Conservation (phyloP, 2,113 vertebrate genomes). For the Serinus canaria region DNA sequence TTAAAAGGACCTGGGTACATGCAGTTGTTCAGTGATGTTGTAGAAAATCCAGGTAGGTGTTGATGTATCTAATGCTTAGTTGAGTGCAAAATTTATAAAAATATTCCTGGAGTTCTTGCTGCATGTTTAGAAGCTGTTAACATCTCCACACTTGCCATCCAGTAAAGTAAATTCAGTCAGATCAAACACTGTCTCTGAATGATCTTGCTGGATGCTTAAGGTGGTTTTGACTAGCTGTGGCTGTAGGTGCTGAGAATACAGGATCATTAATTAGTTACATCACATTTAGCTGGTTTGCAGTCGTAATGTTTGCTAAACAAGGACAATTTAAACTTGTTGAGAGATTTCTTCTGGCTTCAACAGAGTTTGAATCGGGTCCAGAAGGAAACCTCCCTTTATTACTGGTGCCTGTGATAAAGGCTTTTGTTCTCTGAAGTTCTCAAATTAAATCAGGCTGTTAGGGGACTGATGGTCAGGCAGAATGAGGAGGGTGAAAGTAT, state of each 20-base stretch:
- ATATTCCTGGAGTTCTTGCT: not conserved
- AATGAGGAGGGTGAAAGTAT: not conserved
- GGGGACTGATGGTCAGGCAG: not conserved
- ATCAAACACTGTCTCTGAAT: not conserved
- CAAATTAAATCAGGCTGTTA: conserved; percentile 10
- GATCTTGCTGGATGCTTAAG: not conserved
- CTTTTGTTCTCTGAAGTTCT: conserved; percentile 5
- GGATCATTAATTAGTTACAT: not conserved
- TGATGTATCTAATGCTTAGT: not conserved
- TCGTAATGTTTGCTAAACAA: not conserved
- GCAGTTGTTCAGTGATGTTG: not conserved
- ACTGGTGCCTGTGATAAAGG: not conserved
- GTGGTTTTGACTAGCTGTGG: not conserved
- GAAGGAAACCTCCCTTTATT: not conserved
- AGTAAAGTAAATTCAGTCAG: not conserved
- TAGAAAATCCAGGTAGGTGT: not conserved
- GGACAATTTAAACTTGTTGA: not conserved
- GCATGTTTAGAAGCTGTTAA: not conserved
- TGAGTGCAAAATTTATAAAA: not conserved
- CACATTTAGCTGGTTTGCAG: not conserved
- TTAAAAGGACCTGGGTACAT: not conserved
- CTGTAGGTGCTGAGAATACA: not conserved
- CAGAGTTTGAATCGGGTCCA: not conserved
- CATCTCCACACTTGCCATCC: not conserved
- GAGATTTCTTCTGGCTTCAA: conserved; percentile 6